Percentiles rank a stretch among this genome's conserved stretches.
Conservation (phyloP, 1,140 invertebrate species). For the Euborellia annulipes region DNA sequence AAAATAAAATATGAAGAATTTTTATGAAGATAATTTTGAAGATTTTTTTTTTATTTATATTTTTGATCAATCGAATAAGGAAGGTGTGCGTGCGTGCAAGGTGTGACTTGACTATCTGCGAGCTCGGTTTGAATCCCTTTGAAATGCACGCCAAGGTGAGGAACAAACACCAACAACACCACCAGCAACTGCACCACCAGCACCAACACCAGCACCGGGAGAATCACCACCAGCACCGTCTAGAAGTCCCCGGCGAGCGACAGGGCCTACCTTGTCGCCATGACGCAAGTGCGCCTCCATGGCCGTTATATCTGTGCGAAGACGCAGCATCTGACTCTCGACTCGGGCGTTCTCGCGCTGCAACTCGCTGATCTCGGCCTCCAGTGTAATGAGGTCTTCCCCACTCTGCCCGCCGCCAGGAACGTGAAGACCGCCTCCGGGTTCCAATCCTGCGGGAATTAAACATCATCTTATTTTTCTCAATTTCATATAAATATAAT, state of each 20-base stretch:
- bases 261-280: constrained; percentile 64
- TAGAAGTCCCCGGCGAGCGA: no score
- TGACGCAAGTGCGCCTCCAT: constrained; percentile 81
- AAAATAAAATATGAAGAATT: neutral
- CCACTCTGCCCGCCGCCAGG: constrained; percentile 25
- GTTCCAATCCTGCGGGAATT: constrained; percentile 27
- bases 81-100: no score
- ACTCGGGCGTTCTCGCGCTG: constrained; percentile 80
- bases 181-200: no score
- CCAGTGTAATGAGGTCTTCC: constrained; percentile 72
- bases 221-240: no score
- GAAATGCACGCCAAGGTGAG: no score
- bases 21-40: neutral
- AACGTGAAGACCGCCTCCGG: constrained; percentile 28
- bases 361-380: constrained; percentile 81
- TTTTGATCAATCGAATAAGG: neutral
- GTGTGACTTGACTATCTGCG: no score
- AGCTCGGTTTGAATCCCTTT: no score
- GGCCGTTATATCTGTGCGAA: constrained; percentile 80
- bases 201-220: no score
- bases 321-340: constrained; percentile 77
- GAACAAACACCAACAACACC: no score
- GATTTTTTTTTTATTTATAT: no score
- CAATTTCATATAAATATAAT: no score
- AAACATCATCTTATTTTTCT: constrained; percentile 7